Evolutionary conservation across 2,797 vertebrate genomes (phyloP), one percentile per base, ranked within the genome.

Genomic region (Tolypeutes matacus): DNA sequence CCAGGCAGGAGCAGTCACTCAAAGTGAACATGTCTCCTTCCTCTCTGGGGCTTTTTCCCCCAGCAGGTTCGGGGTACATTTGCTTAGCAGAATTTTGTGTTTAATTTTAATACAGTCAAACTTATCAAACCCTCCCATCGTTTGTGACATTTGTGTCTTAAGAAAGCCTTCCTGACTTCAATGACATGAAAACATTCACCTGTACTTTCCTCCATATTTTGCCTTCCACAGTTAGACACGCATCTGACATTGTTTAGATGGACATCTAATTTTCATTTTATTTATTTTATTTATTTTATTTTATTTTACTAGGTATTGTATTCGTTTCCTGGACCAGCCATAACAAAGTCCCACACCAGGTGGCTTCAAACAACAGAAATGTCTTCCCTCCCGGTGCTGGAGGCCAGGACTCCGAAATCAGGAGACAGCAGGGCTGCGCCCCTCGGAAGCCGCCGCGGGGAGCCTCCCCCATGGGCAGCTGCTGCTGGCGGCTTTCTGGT

Each of bases 1-100:
- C 0, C 0, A 7, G 51, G 29, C 7, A 0, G 21, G 14, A 34
- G 15, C 2, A 0, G 5, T 10, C 29, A 0, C 4, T 14, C 8
- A 7, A 5, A 12, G 10, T 5, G 29, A 23, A 27, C 7, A 2
- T 3, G 3, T 1, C 67, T 20, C 34, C 69, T 86, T 51, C 36
- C 0, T 0, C 1, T 11, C 70, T 18, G 27, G 21, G 36, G 1
- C 31, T 53, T 18, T 14, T 9, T 2, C 9, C 31, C 8, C 13
- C 64, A 9, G 23, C 86, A 58, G 49, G 10, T 73, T 36, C 4
- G 14, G 3, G 3, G 77, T n/a, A 2, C 27, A 15, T 49, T 62
- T 65, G 25, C 17, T 23, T 34, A 53, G 39, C 56, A 80, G 21
- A 69, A 25, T 20, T 60, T 25, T 56, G 31, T 10, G 13, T 77